Evolutionary conservation across 1,140 invertebrate species (phyloP).

Genomic region (Drosophila sucinea): DNA sequence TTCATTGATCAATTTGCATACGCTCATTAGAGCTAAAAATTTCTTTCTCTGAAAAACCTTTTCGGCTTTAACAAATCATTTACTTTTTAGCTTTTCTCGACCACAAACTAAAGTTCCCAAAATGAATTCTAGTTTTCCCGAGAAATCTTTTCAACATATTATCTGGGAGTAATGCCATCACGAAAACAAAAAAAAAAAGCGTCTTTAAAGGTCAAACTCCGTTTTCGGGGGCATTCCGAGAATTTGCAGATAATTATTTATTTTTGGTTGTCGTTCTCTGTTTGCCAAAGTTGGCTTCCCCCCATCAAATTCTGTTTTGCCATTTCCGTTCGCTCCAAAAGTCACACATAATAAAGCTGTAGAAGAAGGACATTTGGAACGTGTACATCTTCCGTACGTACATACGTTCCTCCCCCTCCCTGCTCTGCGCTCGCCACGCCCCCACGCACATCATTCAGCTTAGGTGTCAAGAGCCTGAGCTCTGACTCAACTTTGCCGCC

Average conservation of each 20-base stretch:
- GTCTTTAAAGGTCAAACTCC: conserved; percentile 2
- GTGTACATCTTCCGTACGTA: conserved; percentile 22
- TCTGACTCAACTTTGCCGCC: conserved; percentile 30
- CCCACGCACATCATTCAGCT: conserved; percentile 4
- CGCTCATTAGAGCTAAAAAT: too few species aligned
- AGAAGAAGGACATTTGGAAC: conserved; percentile 38
- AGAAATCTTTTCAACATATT: background rate
- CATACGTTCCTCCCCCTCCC: conserved; percentile 10
- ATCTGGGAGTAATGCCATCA: background rate
- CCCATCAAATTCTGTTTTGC: conserved; percentile 6
- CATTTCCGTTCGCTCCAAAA: conserved; percentile 37
- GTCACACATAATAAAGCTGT: conserved; percentile 53
- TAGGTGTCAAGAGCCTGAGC: conserved; percentile 31
- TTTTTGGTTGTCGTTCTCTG: background rate
- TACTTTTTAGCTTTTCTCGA: too few species aligned
- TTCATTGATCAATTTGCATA: too few species aligned
- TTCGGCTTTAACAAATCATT: too few species aligned
- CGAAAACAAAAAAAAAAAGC: background rate
- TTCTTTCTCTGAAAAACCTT: too few species aligned
- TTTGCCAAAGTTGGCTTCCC: background rate
- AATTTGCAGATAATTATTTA: conserved; percentile 10
- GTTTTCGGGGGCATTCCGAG: background rate
- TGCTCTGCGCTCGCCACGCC: too few species aligned
- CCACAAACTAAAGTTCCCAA: background rate
- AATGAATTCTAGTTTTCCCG: background rate